phyloP scores from a whole-genome alignment of 2,113 vertebrate genomes.

The Oceanodroma tethys region DNA sequence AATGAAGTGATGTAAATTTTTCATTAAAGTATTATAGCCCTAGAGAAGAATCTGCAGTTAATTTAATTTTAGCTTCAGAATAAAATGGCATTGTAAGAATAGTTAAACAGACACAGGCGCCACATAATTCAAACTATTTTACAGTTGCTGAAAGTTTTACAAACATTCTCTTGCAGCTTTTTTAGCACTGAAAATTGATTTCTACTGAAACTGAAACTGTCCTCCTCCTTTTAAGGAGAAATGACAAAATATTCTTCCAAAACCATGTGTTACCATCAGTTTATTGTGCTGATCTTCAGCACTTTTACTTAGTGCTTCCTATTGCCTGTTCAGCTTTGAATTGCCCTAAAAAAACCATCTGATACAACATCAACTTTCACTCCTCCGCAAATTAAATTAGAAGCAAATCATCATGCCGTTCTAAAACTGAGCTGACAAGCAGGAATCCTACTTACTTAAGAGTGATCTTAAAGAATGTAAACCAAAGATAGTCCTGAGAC shows the following conservation, averaged over 20 bases:
- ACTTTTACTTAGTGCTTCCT: neutral
- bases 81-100: neutral
- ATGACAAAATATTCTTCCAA: neutral
- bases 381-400: neutral
- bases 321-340: neutral
- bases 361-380: neutral
- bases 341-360: fast-evolving
- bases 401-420: neutral
- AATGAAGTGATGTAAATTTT: neutral
- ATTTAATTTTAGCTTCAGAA: neutral
- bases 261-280: neutral
- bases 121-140: neutral
- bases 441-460: neutral
- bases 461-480: neutral
- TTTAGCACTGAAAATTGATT: neutral
- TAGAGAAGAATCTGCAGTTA: neutral
- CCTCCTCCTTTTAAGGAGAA: neutral
- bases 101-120: neutral
- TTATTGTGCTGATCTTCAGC: too few species aligned
- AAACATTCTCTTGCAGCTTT: neutral
- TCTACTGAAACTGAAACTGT: neutral
- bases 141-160: neutral
- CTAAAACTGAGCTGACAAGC: neutral
- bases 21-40: neutral
- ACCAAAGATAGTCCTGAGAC: neutral